These are phyloP conservation scores for Drosophila sproati DNA, from an alignment of 1,140 invertebrate genomes.

Conservation along the genomic window DNA sequence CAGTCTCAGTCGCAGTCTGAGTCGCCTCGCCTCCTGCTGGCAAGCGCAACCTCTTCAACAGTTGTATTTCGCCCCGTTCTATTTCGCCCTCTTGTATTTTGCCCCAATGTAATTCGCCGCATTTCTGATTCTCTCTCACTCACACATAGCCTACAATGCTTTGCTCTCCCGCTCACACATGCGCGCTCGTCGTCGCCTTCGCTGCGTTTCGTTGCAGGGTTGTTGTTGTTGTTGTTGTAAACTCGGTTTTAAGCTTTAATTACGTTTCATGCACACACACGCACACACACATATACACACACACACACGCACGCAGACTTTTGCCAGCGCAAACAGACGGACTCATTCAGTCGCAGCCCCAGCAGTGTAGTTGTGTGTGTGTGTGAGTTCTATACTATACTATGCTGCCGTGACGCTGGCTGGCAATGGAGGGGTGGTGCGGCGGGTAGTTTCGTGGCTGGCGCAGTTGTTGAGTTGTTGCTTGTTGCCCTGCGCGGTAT, in stretches of 20 bases:
- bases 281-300: conserved; percentile 13
- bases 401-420: too few species aligned
- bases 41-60: conserved; percentile 21
- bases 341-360: conserved; percentile 66
- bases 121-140: conserved; percentile 22
- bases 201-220: conserved; percentile 45
- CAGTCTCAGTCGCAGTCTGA: conserved; percentile 21
- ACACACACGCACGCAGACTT: background rate
- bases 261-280: conserved; percentile 61
- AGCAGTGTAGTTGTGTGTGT: conserved; percentile 45
- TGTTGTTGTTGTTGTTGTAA: conserved; percentile 83
- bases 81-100: background rate
- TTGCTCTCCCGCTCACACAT: conserved; percentile 53
- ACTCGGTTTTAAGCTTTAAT: conserved; percentile 83
- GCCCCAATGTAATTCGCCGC: background rate
- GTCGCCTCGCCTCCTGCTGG: conserved; percentile 25
- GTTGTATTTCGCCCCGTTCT: conserved; percentile 2
- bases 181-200: conserved; percentile 38
- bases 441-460: conserved; percentile 41
- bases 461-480: conserved; percentile 45
- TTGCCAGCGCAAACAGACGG: conserved; percentile 63
- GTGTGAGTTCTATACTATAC: conserved; percentile 33
- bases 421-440: background rate
- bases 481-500: conserved; percentile 62
- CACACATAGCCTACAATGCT: conserved; percentile 20